A percentile compares a stretch with the other conserved stretches of the same genome.
Conservation (phyloP, 2,797 vertebrate species). For the Sebastes steindachneri region DNA sequence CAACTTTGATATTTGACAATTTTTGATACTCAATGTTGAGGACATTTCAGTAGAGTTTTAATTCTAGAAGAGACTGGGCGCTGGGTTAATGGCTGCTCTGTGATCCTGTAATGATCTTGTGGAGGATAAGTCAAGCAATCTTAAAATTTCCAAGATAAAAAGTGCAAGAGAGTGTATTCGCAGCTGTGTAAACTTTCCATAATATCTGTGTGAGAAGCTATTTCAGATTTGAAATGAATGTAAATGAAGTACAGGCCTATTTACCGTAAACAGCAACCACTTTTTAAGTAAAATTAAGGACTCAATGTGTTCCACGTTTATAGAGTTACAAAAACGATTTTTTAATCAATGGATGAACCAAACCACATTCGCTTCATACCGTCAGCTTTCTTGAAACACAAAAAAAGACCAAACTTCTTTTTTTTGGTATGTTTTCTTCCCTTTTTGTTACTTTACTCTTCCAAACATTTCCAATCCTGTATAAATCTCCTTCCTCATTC, state of each 20-base stretch:
- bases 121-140: neutral
- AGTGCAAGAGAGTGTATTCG: neutral
- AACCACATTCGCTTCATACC: slow-evolving; percentile 35
- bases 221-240: neutral
- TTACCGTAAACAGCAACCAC: neutral
- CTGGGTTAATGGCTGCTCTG: neutral
- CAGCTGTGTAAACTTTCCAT: neutral
- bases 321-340: slow-evolving; percentile 23
- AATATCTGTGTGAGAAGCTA: neutral
- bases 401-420: slow-evolving; percentile 11
- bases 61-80: neutral
- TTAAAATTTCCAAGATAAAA: neutral
- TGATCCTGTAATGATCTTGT: neutral
- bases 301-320: slow-evolving; percentile 25
- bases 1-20: neutral
- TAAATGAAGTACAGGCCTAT: neutral
- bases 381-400: slow-evolving; percentile 26
- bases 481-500: slow-evolving; percentile 9
- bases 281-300: neutral
- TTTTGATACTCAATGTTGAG: neutral
- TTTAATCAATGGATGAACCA: slow-evolving; percentile 42
- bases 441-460: slow-evolving; percentile 3
- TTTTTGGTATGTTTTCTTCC: slow-evolving; percentile 14
- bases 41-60: neutral
- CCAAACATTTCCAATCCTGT: slow-evolving; percentile 28